Conservation (phyloP, 2,797 vertebrate species). For the Dromococcyx pavoninus region DNA sequence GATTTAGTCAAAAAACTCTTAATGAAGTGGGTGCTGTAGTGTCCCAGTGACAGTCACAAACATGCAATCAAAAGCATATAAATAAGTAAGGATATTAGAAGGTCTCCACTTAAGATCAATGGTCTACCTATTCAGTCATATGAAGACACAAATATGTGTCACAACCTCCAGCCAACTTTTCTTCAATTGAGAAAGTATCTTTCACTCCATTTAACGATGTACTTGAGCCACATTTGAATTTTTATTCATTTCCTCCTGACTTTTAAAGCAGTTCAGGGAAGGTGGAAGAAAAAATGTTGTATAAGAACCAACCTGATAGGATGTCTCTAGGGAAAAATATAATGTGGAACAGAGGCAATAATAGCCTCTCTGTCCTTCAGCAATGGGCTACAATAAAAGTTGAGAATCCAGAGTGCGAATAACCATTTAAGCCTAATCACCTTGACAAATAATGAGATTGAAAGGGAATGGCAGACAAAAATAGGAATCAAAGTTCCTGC, state of each 20-base stretch:
- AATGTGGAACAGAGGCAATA: conserved; percentile 1
- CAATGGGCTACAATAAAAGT: conserved; percentile 34
- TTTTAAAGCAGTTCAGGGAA: conserved; percentile 14
- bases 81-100: background rate
- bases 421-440: conserved; percentile 11
- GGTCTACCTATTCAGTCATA: background rate
- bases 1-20: background rate
- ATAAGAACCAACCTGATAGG: conserved; percentile 44
- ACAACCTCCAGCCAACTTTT: background rate
- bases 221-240: background rate
- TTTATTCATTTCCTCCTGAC: conserved; percentile 8
- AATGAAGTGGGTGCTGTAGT: background rate
- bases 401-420: background rate
- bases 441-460: conserved; percentile 21
- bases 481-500: conserved; percentile 3
- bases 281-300: conserved; percentile 4
- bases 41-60: background rate
- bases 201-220: background rate
- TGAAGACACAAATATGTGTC: background rate
- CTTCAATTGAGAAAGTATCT: background rate
- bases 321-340: conserved; percentile 32
- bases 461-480: background rate
- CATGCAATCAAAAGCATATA: background rate
- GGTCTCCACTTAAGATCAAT: background rate
- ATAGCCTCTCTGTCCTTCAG: conserved; percentile 50